Evolutionary conservation across 1,140 invertebrate genomes (phyloP).

Genomic region (Drosophila kikkawai): DNA sequence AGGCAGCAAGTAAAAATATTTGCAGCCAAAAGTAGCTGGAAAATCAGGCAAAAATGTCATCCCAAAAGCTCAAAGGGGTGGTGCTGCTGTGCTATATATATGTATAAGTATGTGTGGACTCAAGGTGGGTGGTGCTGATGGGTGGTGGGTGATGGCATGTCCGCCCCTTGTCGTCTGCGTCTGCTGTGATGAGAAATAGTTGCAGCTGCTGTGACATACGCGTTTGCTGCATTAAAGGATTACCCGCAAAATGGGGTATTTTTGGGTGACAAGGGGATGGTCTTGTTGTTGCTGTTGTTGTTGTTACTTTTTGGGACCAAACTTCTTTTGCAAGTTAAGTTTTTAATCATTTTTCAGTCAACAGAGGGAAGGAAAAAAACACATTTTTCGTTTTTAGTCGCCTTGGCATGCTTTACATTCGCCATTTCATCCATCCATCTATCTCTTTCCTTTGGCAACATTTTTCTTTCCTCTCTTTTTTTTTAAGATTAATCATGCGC

Average conservation of each 20-base stretch:
- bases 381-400: slow-evolving; percentile 52
- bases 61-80: slow-evolving; percentile 20
- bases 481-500: slow-evolving; percentile 65
- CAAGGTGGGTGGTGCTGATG: slow-evolving; percentile 5
- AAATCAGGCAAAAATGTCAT: slow-evolving; percentile 50
- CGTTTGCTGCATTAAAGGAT: slow-evolving; percentile 75
- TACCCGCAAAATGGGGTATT: slow-evolving; percentile 55
- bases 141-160: slow-evolving; percentile 31
- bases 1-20: slow-evolving; percentile 55
- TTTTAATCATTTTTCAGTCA: slow-evolving; percentile 78
- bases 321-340: slow-evolving; percentile 75
- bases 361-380: slow-evolving; percentile 37
- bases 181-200: slow-evolving; percentile 71
- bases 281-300: background rate
- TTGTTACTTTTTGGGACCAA: slow-evolving; percentile 37
- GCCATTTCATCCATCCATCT: slow-evolving; percentile 29
- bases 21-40: slow-evolving; percentile 66
- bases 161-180: slow-evolving; percentile 53
- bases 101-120: background rate
- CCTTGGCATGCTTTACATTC: slow-evolving; percentile 52
- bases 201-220: slow-evolving; percentile 75
- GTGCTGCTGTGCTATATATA: slow-evolving; percentile 1
- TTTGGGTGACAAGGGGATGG: slow-evolving; percentile 6
- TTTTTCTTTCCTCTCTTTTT: slow-evolving; percentile 16
- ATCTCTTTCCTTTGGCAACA: slow-evolving; percentile 33